These are phyloP conservation scores for Odobenus rosmarus DNA, from an alignment of 2,113 vertebrate species.

Conservation along the genomic window DNA sequence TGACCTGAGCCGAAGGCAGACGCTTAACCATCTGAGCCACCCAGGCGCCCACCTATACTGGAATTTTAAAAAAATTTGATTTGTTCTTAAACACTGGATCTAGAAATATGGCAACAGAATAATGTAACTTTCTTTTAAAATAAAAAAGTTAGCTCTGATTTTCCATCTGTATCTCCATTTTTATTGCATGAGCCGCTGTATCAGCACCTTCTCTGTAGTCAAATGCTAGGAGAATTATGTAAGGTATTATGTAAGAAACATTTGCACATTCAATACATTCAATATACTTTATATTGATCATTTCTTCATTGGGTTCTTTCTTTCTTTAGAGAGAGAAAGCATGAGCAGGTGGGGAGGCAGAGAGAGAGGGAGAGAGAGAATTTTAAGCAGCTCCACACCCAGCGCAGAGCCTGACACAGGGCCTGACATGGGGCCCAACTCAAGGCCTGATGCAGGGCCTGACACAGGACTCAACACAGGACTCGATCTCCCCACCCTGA, in stretches of 20 bases:
- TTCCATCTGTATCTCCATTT: background rate
- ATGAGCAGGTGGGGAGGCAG: too few species aligned
- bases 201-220: background rate
- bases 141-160: background rate
- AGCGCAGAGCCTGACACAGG: background rate
- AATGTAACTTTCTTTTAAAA: background rate
- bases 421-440: too few species aligned
- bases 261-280: background rate
- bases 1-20: too few species aligned
- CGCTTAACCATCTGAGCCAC: too few species aligned
- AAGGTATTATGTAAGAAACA: background rate
- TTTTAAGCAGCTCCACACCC: background rate
- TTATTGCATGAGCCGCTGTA: background rate
- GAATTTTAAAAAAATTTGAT: background rate
- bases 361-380: background rate
- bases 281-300: background rate
- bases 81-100: background rate
- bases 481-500: too few species aligned
- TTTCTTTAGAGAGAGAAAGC: too few species aligned
- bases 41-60: background rate
- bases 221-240: background rate
- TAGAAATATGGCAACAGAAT: conserved; percentile 16
- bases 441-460: too few species aligned
- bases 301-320: background rate
- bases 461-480: background rate